A percentile compares a stretch with the other conserved stretches of the same genome.
These are phyloP conservation scores for Coluber constrictor DNA, from an alignment of 2,797 vertebrate genomes.

Conservation along the genomic window DNA sequence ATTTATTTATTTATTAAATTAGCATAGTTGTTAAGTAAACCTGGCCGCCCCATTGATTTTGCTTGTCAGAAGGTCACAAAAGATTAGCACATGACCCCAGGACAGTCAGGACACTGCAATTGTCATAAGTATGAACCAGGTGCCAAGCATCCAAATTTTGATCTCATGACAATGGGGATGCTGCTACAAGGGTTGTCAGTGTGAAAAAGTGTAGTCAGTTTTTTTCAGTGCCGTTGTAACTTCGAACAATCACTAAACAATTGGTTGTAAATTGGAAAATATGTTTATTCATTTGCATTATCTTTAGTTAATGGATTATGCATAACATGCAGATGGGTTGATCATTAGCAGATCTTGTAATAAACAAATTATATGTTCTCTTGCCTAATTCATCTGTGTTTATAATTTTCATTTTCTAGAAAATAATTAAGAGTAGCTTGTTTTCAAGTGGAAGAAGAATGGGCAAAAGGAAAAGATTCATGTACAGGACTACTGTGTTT, in stretches of 20 bases:
- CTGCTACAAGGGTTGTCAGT: neutral
- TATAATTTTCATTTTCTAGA: constrained; percentile 41
- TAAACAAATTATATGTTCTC: constrained; percentile 30
- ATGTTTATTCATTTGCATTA: constrained; percentile 1
- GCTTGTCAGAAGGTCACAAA: neutral
- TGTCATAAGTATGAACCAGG: neutral
- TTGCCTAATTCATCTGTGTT: constrained; percentile 23
- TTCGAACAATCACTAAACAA: neutral
- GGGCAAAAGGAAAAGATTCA: neutral
- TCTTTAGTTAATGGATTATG: neutral
- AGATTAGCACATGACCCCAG: neutral
- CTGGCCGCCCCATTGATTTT: neutral
- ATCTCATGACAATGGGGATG: neutral
- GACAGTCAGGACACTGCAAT: neutral
- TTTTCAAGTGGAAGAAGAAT: constrained; percentile 15
- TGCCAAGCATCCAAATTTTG: neutral
- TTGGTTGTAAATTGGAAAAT: neutral
- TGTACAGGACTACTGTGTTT: neutral
- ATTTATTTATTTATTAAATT: neutral
- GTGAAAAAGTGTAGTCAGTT: neutral
- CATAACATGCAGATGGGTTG: neutral
- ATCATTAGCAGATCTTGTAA: constrained; percentile 23
- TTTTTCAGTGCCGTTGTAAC: neutral
- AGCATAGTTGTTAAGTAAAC: neutral
- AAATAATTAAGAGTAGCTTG: constrained; percentile 19